Evolutionary conservation across 2,888 invertebrate genomes (phyloP), one percentile per base, ranked within the genome.

Genomic region (Polietes domitor): DNA sequence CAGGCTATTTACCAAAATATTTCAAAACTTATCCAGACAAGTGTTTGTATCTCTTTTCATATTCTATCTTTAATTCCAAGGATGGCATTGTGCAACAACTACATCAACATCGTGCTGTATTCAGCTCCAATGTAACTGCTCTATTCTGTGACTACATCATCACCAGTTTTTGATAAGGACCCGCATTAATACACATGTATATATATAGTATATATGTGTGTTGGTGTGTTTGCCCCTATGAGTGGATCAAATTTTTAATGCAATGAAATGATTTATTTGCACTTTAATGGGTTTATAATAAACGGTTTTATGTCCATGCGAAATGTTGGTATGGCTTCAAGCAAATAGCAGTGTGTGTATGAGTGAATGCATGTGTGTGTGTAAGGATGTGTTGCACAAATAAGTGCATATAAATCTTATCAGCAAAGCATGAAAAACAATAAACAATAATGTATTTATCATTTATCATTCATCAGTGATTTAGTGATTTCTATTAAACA

Each of bases 251-350:
- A 73, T 50, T 73, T 26, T 71, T 82, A 77, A 74, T 79, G 77
- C 70, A 79, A 79, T 85, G 47, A 83, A 63, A 79, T 85, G 83
- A 85, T 85, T 83, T 83, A 83, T 82, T 81, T 75, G 19, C 21
- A 71, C 74, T 85, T 81, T 83, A 83, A 85, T 85, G 83, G 75
- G 15, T 80, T 82, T 81, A 75, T 76, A 78, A 82, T 75, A 82
- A 58, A 71, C 71, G 47, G 50, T 68, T 74, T 78, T 77, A 37
- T 70, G 53, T 43, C 71, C 21, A 26, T 70, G 5, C 37, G 37
- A 37, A 37, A 37, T 63, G 68, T 28, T 37, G 21, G 4, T 17
- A 32, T 58, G 50, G n/a, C n/a, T n/a, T n/a, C n/a, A n/a, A n/a
- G n/a, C n/a, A n/a, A n/a, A n/a, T n/a, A n/a, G n/a, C n/a, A n/a